Evolutionary conservation across 2,888 invertebrate genomes (phyloP), one percentile per base, ranked within the genome.

Genomic region (Melieria omissa): DNA sequence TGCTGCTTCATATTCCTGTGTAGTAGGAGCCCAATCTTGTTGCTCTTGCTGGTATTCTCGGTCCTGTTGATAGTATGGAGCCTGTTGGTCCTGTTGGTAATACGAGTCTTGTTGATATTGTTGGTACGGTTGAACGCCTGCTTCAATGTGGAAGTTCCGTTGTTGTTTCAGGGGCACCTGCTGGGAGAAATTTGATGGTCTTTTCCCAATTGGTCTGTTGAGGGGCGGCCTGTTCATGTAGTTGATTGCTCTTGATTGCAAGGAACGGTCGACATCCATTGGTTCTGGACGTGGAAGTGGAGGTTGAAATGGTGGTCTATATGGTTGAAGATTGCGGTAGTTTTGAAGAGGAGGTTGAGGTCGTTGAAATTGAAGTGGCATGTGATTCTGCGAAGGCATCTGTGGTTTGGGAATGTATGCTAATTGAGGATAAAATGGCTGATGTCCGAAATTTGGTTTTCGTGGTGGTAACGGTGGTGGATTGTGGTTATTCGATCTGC

Each of bases 321-420:
- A 16, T 6, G 46, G 62, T 62, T 62, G 62, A 9, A 4, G 4
- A 62, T 62, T 62, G 14, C 47, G 62, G 62, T 60, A 62, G 14
- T 46, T 62, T 10, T 62, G 46, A 12, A 62, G 6, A 8, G 62
- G 14, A 62, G 16, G 9, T 12, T 62, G 62, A 60, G 62, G 62
- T 9, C 62, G 46, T 3, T 62, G 16, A 16, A 16, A 16, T 16
- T 16, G 16, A 16, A 47, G 4, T 62, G 62, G 12, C 44, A 42
- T 8, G 58, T n/a, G 10, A 58, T 58, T 58, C 1, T 58, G 58
- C 5, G 5, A 44, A 4, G 10, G 7, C 41, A 54, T 54, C 16
- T 54, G 54, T n/a, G 54, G 54, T 54, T 16, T 54, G 12, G 54
- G 54, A 4, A 54, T 54, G 16, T 16, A 1, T 16, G 1, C 2